Evolutionary conservation across 2,888 invertebrate species (phyloP).

Genomic region (Lycaena phlaeas): DNA sequence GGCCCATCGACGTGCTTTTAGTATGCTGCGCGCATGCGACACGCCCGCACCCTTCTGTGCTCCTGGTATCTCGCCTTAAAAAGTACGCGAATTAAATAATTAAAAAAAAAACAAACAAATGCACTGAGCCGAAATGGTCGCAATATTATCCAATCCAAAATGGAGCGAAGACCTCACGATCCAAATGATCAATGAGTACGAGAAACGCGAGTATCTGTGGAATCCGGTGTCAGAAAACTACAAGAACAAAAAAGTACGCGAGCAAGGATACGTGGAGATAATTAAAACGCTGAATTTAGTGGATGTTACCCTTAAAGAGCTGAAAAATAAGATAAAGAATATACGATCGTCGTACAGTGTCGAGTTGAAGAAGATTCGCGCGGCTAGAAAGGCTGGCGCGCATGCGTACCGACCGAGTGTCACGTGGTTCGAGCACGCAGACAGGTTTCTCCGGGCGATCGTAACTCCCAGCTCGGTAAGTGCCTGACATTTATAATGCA

Average conservation of each 20-base stretch:
- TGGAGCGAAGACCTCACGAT: conserved; percentile 69
- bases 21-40: conserved; percentile 74
- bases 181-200: conserved; percentile 68
- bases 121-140: conserved; percentile 56
- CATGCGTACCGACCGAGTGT: conserved; percentile 71
- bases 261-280: conserved; percentile 65
- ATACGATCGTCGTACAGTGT: conserved; percentile 69
- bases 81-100: conserved; percentile 42
- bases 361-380: conserved; percentile 69
- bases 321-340: conserved; percentile 70
- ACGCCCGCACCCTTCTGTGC: conserved; percentile 69
- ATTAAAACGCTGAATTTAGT: conserved; percentile 60
- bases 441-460: conserved; percentile 70
- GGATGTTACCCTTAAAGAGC: conserved; percentile 64
- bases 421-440: conserved; percentile 72
- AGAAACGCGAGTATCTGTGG: conserved; percentile 66
- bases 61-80: conserved; percentile 43
- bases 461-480: conserved; percentile 70
- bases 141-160: conserved; percentile 65
- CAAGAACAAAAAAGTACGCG: conserved; percentile 67
- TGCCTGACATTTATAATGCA: conserved; percentile 21
- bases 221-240: conserved; percentile 66
- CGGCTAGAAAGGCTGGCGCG: conserved; percentile 68
- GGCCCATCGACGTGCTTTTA: conserved; percentile 72
- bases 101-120: conserved; percentile 30